These are phyloP conservation scores for Chironomus striatipennis DNA, from an alignment of 1,140 invertebrate species.

Conservation along the genomic window DNA sequence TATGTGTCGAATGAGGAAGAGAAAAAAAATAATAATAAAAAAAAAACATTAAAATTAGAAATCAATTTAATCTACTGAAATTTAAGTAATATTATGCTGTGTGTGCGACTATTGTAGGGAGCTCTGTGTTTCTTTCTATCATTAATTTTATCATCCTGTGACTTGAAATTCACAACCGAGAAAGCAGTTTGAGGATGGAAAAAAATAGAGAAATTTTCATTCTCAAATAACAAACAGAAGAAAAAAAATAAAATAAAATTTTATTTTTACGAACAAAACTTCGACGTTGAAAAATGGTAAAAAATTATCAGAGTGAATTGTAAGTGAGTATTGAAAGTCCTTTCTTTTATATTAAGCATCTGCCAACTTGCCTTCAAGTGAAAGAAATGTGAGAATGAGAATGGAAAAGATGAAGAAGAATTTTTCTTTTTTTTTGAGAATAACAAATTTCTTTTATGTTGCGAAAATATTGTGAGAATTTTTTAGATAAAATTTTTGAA, in stretches of 20 bases:
- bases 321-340: constrained; percentile 31
- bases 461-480: no score
- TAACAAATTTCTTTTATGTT: no score
- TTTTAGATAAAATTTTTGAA: no score
- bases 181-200: neutral
- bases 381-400: no score
- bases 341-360: constrained; percentile 25
- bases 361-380: constrained; percentile 4
- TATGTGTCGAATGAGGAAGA: constrained; percentile 39
- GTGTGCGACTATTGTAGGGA: neutral
- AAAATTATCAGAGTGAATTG: constrained; percentile 32
- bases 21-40: constrained; percentile 46
- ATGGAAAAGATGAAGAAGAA: no score
- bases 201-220: neutral
- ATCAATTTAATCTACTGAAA: constrained; percentile 5
- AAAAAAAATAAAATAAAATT: neutral
- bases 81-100: neutral
- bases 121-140: neutral
- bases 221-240: neutral
- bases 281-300: constrained; percentile 23
- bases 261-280: neutral
- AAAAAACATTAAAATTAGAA: constrained; percentile 26
- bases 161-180: constrained; percentile 2
- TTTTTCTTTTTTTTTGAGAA: no score
- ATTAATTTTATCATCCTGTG: constrained; percentile 8